Percentiles rank a stretch among this genome's conserved stretches.
phyloP scores from a whole-genome alignment of 2,888 invertebrate species.

The Netelia fuscicornis region DNA sequence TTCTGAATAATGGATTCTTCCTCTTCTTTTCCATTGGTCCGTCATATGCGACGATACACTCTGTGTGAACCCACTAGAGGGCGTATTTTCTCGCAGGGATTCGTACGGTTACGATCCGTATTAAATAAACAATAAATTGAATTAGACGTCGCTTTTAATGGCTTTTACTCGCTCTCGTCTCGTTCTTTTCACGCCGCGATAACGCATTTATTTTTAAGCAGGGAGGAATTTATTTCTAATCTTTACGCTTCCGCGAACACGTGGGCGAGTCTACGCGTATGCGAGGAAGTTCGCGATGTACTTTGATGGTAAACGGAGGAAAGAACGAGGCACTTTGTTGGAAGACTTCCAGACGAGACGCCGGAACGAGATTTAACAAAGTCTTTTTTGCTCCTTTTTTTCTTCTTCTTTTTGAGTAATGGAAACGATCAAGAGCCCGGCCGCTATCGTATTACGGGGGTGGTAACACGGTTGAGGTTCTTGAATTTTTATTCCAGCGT shows the following conservation, averaged over 20 bases:
- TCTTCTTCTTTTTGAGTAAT: not conserved
- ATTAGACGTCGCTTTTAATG: not conserved
- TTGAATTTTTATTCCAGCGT: too few relatives aligned
- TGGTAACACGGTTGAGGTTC: too few relatives aligned
- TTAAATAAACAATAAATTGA: not conserved
- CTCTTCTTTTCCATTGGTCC: not conserved
- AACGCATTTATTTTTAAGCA: not conserved
- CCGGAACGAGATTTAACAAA: not conserved
- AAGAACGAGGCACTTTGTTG: not conserved
- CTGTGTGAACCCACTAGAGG: not conserved
- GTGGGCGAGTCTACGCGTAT: not conserved
- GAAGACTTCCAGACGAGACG: not conserved
- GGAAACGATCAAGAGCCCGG: not conserved
- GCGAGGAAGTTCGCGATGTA: not conserved
- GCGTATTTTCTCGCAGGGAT: not conserved
- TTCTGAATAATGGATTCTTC: slow-evolving; percentile 46
- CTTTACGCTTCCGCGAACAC: not conserved
- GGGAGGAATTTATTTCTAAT: not conserved
- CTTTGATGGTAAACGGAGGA: too few relatives aligned
- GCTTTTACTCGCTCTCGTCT: not conserved
- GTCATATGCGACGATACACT: not conserved
- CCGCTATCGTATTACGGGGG: too few relatives aligned
- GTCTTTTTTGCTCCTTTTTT: not conserved
- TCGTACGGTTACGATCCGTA: not conserved
- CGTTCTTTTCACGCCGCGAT: not conserved